A percentile compares a stretch with the other conserved stretches of the same genome.
Evolutionary conservation across 2,888 invertebrate genomes (phyloP).

Genomic region (Rugalucina vietnamica): DNA sequence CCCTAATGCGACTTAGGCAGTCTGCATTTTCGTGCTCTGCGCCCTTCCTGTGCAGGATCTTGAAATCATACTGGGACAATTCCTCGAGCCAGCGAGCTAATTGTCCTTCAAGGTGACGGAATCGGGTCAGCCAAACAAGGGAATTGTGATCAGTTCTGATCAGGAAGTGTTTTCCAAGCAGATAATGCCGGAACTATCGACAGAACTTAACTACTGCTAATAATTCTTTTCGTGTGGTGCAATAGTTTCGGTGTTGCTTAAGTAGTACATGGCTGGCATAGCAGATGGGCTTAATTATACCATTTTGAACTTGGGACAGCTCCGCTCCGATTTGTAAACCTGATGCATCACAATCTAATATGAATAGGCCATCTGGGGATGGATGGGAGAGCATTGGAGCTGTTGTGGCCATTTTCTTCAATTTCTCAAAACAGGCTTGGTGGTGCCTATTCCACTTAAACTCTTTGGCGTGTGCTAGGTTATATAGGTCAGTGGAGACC

Average conservation of each 20-base stretch:
- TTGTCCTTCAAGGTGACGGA: neutral
- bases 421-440: neutral
- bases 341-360: neutral
- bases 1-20: neutral
- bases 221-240: conserved; percentile 4
- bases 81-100: conserved; percentile 19
- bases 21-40: neutral
- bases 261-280: conserved; percentile 3
- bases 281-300: conserved; percentile 13
- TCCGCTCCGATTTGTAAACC: neutral
- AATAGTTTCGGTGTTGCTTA: too few species aligned
- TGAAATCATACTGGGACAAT: neutral
- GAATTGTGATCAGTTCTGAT: neutral
- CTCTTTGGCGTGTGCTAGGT: neutral
- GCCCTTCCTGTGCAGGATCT: neutral
- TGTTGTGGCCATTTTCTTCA: neutral
- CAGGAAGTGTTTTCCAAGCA: neutral
- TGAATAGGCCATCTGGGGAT: neutral
- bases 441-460: neutral
- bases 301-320: neutral
- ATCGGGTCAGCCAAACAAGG: conserved; percentile 8
- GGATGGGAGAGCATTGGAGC: neutral
- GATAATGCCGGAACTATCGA: neutral
- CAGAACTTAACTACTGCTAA: neutral
- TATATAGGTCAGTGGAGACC: conserved; percentile 23